phyloP scores from a whole-genome alignment of 2,888 invertebrate genomes.

The Perithous albicinctus region DNA sequence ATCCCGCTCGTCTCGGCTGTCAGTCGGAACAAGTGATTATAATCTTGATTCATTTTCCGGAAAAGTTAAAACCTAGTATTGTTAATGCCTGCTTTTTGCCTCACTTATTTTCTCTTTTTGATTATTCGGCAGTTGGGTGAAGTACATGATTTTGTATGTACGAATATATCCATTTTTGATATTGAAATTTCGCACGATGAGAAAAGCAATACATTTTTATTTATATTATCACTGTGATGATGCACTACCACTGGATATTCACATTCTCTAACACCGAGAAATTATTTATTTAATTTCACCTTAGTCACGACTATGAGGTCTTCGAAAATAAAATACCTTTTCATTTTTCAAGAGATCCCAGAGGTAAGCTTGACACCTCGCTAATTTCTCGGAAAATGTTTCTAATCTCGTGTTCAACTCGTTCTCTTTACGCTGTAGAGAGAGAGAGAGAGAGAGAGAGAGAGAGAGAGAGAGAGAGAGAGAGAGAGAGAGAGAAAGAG shows the following conservation, averaged over 20 bases:
- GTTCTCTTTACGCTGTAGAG: background rate
- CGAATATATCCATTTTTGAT: too few relatives aligned
- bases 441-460: constrained; percentile 14
- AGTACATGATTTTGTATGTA: too few relatives aligned
- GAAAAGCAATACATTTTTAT: too few relatives aligned
- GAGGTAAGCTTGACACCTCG: background rate
- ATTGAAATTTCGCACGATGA: too few relatives aligned
- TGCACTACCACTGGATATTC: too few relatives aligned
- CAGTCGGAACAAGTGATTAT: constrained; percentile 5
- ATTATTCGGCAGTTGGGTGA: too few relatives aligned
- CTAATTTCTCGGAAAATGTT: constrained; percentile 10
- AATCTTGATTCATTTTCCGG: background rate
- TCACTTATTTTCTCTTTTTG: too few relatives aligned
- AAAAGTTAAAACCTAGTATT: constrained; percentile 35
- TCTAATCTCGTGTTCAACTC: constrained; percentile 23
- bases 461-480: constrained; percentile 15
- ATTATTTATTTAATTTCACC: background rate
- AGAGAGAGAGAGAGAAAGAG: constrained; percentile 15
- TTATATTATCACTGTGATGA: too few relatives aligned
- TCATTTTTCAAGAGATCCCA: constrained; percentile 11
- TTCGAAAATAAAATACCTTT: background rate
- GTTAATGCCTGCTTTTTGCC: constrained; percentile 10
- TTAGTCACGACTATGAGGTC: background rate
- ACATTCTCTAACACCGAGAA: too few relatives aligned
- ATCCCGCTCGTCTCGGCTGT: constrained; percentile 29